Base-by-base conservation (phyloP, 2,888 invertebrate species). In the Spisula subtruncata region DNA sequence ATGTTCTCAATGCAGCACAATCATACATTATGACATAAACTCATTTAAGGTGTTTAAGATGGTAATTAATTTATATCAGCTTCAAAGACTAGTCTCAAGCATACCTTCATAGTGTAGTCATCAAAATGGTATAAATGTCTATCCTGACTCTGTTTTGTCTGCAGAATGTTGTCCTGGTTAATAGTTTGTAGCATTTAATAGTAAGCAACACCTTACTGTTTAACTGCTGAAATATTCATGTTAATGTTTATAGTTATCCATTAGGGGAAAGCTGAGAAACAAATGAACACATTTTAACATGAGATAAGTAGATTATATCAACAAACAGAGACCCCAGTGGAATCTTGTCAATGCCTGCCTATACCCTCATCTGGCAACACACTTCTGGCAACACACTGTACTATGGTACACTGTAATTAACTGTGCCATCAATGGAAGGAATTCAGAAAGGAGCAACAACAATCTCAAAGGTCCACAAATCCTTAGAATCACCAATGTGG, bases 191-290 rank as follows among this genome's bases (percentile, higher is more conserved):
- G 10, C 29, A 75, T 75, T 75, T 75, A 35, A 75, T 75, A 75
- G 75, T 35, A 4, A 75, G 75, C 75, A 75, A 75, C 75, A 75
- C 75, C 35, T 35, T 35, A 18, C 75, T 35, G 75, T 75, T 75
- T 75, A 75, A 75, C 75, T 75, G 20, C 75, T 75, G 12, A 32
- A 75, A 12, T 75, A 75, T 75, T 75, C 35, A 75, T 32, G 16
- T 75, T 2, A 75, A 35, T 75, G 75, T 75, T 75, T 75, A 75
- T 75, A 35, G 29, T 75, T 35, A 75, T 75, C 75, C 29, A 75
- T 75, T 75, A 18, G 35, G 35, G n/a, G 75, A 75, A 75, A 75
- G 29, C 35, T 75, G 75, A 75, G 75, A 75, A 32, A 32, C 29
- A 16, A 32, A 75, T 75, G 29, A 75, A 75, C 14, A 32, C 75